phyloP scores from a whole-genome alignment of 2,888 invertebrate species.

The Heliothis peltigera region DNA sequence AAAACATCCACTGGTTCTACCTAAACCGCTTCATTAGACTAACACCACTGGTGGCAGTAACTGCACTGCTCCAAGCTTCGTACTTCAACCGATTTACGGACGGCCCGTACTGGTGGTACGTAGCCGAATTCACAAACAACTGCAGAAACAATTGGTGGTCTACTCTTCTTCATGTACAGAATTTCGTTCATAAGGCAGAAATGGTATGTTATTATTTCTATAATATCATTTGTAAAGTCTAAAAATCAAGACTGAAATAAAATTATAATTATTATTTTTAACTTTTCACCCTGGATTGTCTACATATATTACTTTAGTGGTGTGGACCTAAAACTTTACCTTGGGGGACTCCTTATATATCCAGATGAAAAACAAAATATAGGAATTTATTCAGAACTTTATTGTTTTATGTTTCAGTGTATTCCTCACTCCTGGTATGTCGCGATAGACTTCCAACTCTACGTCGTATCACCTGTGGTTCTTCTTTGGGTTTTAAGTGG shows the following conservation, averaged over 20 bases:
- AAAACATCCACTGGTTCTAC: constrained; percentile 74
- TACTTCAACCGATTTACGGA: constrained; percentile 71
- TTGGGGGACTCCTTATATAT: not conserved
- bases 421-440: constrained; percentile 72
- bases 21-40: constrained; percentile 75
- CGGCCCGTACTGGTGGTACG: constrained; percentile 77
- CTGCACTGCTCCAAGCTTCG: constrained; percentile 74
- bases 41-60: constrained; percentile 73
- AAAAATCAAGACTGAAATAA: too few relatives aligned
- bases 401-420: constrained; percentile 67
- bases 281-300: not conserved
- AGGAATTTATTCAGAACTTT: too few relatives aligned
- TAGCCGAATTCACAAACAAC: constrained; percentile 66
- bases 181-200: constrained; percentile 62
- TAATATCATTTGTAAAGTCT: too few relatives aligned
- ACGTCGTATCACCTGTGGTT: constrained; percentile 72
- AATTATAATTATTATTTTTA: too few relatives aligned
- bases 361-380: too few relatives aligned
- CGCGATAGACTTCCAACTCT: constrained; percentile 69
- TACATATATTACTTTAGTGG: not conserved
- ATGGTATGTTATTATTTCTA: constrained; percentile 63
- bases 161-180: constrained; percentile 75
- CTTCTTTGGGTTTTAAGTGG: constrained; percentile 69
- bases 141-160: constrained; percentile 73
- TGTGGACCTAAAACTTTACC: not conserved